Base-by-base conservation (phyloP, 2,113 vertebrate species). In the Syngnathoides biaculeatus region DNA sequence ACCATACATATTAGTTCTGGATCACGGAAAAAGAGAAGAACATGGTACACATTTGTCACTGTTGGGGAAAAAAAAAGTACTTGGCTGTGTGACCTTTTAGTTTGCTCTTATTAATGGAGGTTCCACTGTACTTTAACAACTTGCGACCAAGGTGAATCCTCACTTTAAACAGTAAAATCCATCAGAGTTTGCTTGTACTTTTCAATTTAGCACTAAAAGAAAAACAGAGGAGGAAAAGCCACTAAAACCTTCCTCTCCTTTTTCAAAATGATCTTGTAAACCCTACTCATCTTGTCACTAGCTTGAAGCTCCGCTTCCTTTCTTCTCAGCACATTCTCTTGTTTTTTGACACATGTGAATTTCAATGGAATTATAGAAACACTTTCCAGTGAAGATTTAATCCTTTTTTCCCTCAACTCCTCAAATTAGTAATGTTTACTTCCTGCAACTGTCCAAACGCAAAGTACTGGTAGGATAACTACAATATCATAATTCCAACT, bases 61-160 rank as follows among this genome's bases (percentile, higher is more conserved):
- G n/a, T 43, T 20, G 15, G 39, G 39, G 26, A 42, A 42, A 62
- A 43, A n/a, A 62, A 62, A 62, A 62, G 43, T 42, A 14, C n/a
- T 42, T 42, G 39, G 59, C 39, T 22, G 14, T 15, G 12, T 26
- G 60, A 62, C 60, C 59, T 62, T 62, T 62, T 43, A 62, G 42
- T 62, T 62, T 43, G 39, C n/a, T 40, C 39, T 62, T 62, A 62
- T 62, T 62, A 42, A 62, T 62, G 60, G 39, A 2, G 30, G 40
- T 26, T 43, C 40, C 40, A 24, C 24, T 43, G 60, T 17, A 62
- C 40, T 62, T 43, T 19, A 39, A 43, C 60, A 62, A 22, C 40
- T 62, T 45, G 40, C 22, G 60, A 62, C 39, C 57, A 35, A 38
- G 17, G 7, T 15, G 40, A 43, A 15, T 43, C 40, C n/a, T 39